Percentiles rank a stretch among this genome's conserved stretches.
phyloP scores from a whole-genome alignment of 2,113 vertebrate species.

The Pipa parva region DNA sequence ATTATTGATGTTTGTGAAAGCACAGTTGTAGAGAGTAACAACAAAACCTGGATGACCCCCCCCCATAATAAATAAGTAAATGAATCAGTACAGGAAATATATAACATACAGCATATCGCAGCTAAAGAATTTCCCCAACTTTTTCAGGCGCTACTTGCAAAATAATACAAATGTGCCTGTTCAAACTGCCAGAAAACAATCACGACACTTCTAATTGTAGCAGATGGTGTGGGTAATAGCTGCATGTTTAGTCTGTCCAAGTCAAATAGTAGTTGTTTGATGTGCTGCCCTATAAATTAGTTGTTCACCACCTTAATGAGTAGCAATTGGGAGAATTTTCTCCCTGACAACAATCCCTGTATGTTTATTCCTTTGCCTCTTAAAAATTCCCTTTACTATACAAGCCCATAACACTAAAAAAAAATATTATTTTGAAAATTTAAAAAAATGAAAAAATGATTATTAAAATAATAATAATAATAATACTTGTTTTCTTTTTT shows the following conservation, averaged over 20 bases:
- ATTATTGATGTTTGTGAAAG: too few relatives aligned
- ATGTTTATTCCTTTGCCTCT: background rate
- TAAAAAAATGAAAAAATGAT: too few relatives aligned
- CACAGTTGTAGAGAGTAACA: too few relatives aligned
- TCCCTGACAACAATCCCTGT: background rate
- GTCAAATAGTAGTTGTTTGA: background rate
- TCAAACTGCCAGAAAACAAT: background rate
- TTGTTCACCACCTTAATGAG: background rate
- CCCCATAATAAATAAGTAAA: too few relatives aligned
- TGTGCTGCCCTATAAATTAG: background rate
- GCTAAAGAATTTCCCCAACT: background rate
- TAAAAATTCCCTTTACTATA: background rate
- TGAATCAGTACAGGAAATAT: too few relatives aligned
- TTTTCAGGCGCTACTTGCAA: background rate
- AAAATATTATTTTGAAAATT: too few relatives aligned
- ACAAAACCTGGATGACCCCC: too few relatives aligned
- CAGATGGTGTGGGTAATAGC: slow-evolving; percentile 3
- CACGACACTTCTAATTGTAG: slow-evolving; percentile 3
- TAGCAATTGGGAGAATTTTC: background rate
- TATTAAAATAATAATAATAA: too few relatives aligned
- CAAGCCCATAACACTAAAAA: too few relatives aligned
- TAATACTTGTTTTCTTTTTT: too few relatives aligned
- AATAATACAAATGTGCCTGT: background rate
- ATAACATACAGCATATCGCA: too few relatives aligned
- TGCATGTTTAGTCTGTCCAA: background rate